Base-by-base conservation (phyloP, 2,113 vertebrate species). In the Opisthocomus hoazin region DNA sequence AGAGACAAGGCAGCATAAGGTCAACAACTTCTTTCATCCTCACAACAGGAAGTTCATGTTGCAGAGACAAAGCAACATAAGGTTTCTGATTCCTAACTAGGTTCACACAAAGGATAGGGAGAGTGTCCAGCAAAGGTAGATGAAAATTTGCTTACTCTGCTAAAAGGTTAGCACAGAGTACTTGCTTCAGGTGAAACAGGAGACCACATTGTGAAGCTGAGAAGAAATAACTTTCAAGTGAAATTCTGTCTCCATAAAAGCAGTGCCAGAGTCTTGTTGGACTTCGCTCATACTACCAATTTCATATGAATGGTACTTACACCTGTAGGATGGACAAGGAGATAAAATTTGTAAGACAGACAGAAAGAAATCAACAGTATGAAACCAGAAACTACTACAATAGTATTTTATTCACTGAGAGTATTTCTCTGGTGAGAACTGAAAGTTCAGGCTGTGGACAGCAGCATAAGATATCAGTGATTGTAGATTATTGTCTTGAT, bases 41-140 rank as follows among this genome's bases (percentile, higher is more conserved):
- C 1, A 1, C 6, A 20, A 24, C 19, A 20, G 24, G 54, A 37
- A 2, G 4, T 32, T 41, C 6, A 2, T 30, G 8, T 7, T 43
- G 37, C 32, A 80, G 79, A 37, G 21, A 63, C 12, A 86, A 91
- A 61, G 14, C 50, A 94, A 30, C n/a, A n/a, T 39, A 48, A 43
- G 17, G 8, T 32, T 81, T 51, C 45, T 69, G 21, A 48, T 65
- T 87, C 50, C 16, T 48, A n/a, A 9, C 14, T n/a, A 14, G 8
- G 22, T 32, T 69, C 29, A 37, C n/a, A 46, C 26, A 80, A 83
- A 69, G 50, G 36, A 20, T 3, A 66, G 4, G 10, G 15, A 4
- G 4, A 61, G 24, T 17, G 41, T 48, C 24, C 54, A 74, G 46
- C 46, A 78, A 32, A 74, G 22, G 8, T 4, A 21, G 56, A 66